phyloP scores from a whole-genome alignment of 2,888 invertebrate species.

The Pyrocoelia pectoralis region DNA sequence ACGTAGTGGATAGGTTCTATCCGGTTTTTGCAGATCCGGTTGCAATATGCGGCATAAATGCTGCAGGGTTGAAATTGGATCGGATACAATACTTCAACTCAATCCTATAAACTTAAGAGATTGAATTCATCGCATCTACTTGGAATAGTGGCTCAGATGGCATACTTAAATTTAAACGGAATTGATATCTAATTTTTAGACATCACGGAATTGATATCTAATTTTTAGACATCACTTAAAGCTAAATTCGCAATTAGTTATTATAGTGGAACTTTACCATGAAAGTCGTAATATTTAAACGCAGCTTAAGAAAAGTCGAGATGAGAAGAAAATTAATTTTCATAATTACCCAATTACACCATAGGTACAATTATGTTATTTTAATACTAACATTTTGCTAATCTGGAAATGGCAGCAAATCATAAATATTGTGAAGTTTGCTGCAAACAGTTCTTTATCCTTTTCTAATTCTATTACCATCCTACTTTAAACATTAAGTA shows the following conservation, averaged over 20 bases:
- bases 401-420: too few relatives aligned
- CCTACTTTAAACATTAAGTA: constrained; percentile 8
- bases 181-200: neutral
- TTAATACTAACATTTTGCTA: constrained; percentile 1
- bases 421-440: too few relatives aligned
- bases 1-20: too few relatives aligned
- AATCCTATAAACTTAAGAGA: constrained; percentile 6
- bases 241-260: neutral
- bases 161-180: neutral
- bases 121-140: constrained; percentile 4
- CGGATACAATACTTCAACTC: neutral
- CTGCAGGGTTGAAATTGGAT: neutral
- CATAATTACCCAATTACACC: too few relatives aligned
- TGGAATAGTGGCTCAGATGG: too few relatives aligned
- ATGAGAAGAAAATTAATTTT: too few relatives aligned
- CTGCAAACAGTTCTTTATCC: too few relatives aligned
- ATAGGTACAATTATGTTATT: too few relatives aligned
- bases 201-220: neutral
- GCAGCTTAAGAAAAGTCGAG: neutral
- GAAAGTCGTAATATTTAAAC: neutral
- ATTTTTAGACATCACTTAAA: neutral
- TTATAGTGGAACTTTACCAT: constrained; percentile 5
- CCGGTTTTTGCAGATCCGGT: too few relatives aligned
- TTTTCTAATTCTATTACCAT: too few relatives aligned
- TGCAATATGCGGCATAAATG: too few relatives aligned